Base-by-base conservation (phyloP, 2,888 invertebrate species). In the Agonopterix alstromeriana region DNA sequence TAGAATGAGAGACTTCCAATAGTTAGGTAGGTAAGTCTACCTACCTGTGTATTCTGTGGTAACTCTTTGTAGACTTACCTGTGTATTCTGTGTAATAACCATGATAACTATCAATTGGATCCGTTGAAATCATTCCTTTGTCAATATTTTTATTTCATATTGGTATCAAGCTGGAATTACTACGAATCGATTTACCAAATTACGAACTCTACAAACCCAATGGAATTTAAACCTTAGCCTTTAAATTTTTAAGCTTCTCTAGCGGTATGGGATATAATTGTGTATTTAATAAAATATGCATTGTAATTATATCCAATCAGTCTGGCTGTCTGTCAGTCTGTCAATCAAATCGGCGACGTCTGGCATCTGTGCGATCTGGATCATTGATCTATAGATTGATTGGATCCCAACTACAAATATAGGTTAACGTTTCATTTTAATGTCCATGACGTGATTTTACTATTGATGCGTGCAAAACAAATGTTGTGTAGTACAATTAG, bases 251-350 rank as follows among this genome's bases (percentile, higher is more conserved):
- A 36, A 42, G 47, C 44, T 51, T 46, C 12, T 10, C 1, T 3
- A 14, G 27, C 12, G 27, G 27, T 8, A 40, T 38, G 38, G 7
- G 8, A 7, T 14, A 4, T 35, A 47, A 9, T 47, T 43, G 49
- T 27, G 43, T 45, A 45, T 47, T 48, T 45, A 49, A 49, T 52
- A 81, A 82, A 86, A 82, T 79, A 78, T 85, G 87, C 83, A 77
- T 72, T 66, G 85, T 86, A 87, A 86, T 86, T 84, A 85, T 79
- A 77, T 77, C 75, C 83, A 83, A 85, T 83, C 81, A 81, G 73
- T 70, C 70, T 55, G 72, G 65, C 77, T 74, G 83, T 79, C 83
- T 63, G 77, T 83, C 83, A 63, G 73, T 76, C 75, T 63, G 80
- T 84, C 85, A 82, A 76, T 83, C 84, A 81, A 54, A n/a, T 45